These are phyloP conservation scores for Chunga burmeisteri DNA, from an alignment of 2,113 vertebrate genomes.

Conservation along the genomic window DNA sequence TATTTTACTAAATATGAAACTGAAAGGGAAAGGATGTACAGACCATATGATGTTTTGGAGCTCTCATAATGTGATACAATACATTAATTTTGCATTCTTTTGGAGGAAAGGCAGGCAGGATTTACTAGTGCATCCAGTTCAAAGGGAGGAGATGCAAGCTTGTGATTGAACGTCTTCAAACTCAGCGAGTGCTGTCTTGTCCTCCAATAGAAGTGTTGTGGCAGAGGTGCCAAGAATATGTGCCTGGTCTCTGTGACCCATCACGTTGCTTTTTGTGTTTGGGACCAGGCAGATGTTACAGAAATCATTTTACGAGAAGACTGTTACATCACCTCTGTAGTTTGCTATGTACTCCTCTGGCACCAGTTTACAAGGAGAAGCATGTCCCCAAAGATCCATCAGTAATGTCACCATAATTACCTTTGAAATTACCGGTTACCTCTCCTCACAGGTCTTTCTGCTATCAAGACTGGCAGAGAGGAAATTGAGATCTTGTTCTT, in stretches of 20 bases:
- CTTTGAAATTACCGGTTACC: conserved; percentile 23
- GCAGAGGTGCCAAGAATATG: neutral
- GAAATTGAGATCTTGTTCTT: neutral
- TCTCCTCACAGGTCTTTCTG: conserved; percentile 2
- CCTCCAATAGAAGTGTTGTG: neutral
- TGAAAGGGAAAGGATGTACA: neutral
- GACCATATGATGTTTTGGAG: neutral
- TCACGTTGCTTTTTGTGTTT: neutral
- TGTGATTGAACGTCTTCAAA: neutral
- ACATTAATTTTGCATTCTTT: neutral
- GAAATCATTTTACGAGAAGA: neutral
- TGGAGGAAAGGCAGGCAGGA: neutral
- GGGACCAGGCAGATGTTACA: neutral
- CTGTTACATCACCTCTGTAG: neutral
- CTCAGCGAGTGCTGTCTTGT: neutral
- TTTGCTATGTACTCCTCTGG: neutral
- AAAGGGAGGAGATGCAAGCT: neutral
- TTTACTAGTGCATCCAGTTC: neutral
- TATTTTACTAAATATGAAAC: neutral
- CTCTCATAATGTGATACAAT: neutral
- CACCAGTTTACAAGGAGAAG: conserved; percentile 12
- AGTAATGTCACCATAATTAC: neutral
- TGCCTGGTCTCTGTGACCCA: neutral
- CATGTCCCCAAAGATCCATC: neutral
- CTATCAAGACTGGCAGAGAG: neutral